Evolutionary conservation across 2,888 invertebrate genomes (phyloP), one percentile per base, ranked within the genome.

Genomic region (Pseudeuparius sepicola): DNA sequence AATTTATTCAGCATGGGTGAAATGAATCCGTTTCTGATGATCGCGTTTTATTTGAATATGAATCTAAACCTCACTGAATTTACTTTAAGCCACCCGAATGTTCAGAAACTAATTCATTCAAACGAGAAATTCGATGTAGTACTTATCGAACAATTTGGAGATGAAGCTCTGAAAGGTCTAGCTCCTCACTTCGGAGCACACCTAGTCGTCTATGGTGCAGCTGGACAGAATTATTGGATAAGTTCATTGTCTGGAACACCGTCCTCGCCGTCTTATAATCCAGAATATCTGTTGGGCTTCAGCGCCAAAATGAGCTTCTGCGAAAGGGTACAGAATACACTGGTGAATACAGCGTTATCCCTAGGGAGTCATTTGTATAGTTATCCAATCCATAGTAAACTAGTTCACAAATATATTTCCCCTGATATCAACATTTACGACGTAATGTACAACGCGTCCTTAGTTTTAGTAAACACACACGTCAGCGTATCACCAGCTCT

Each of bases 41-140:
- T n/a, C n/a, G n/a, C n/a, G n/a, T n/a, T n/a, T n/a, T n/a, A n/a
- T n/a, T n/a, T n/a, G n/a, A n/a, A n/a, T n/a, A n/a, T n/a, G n/a
- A n/a, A n/a, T n/a, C n/a, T n/a, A n/a, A n/a, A n/a, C n/a, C n/a
- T n/a, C n/a, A n/a, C n/a, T n/a, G n/a, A n/a, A n/a, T n/a, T n/a
- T n/a, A n/a, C n/a, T n/a, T 30, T 40, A 11, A 6, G 10, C 3
- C 36, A 40, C 31, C 36, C 36, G 17, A 40, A 40, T 15, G 33
- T 40, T 2, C 12, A 15, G 20, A 28, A 34, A 20, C 14, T 40
- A n/a, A 23, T 36, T 10, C 18, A 33, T 2, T 14, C 29, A 4
- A 14, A 23, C 4, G 14, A 23, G 6, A n/a, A 33, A 31, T 40
- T 40, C 27, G 40, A 40, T 18, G 3, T 33, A n/a, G 34, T 40